These are phyloP conservation scores for Myotis myotis DNA, from an alignment of 2,797 vertebrate genomes.

Conservation along the genomic window DNA sequence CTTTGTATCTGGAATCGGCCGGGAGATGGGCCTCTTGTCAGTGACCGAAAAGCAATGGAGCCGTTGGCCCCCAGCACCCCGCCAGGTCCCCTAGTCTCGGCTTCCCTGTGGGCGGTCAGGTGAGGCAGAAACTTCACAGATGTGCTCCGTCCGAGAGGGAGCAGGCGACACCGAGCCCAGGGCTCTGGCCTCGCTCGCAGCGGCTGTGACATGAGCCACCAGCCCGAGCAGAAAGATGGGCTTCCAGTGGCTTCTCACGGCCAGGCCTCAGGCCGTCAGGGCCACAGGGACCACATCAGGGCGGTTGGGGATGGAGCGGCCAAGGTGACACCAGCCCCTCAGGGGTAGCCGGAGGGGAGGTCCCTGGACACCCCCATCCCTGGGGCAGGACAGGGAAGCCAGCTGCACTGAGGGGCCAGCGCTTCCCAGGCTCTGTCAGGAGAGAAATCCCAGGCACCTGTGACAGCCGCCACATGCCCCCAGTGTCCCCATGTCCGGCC, in stretches of 20 bases:
- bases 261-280: not conserved
- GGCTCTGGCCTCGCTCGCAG: fast-evolving
- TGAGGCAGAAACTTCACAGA: not conserved
- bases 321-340: not conserved
- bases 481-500: fast-evolving
- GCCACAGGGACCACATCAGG: not conserved
- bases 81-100: not conserved
- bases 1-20: not conserved
- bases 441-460: not conserved
- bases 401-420: not conserved
- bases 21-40: not conserved
- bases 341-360: not conserved
- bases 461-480: fast-evolving
- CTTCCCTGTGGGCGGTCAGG: not conserved
- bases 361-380: not conserved
- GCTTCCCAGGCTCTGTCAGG: not conserved
- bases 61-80: not conserved
- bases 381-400: not conserved
- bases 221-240: not conserved
- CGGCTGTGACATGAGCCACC: not conserved
- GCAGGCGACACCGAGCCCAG: not conserved
- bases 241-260: not conserved
- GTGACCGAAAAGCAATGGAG: not conserved
- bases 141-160: not conserved
- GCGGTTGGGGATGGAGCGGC: not conserved